Percentiles rank a stretch among this genome's conserved stretches.
Evolutionary conservation across 1,140 invertebrate genomes (phyloP).

Genomic region (Drosophila punjabiensis): DNA sequence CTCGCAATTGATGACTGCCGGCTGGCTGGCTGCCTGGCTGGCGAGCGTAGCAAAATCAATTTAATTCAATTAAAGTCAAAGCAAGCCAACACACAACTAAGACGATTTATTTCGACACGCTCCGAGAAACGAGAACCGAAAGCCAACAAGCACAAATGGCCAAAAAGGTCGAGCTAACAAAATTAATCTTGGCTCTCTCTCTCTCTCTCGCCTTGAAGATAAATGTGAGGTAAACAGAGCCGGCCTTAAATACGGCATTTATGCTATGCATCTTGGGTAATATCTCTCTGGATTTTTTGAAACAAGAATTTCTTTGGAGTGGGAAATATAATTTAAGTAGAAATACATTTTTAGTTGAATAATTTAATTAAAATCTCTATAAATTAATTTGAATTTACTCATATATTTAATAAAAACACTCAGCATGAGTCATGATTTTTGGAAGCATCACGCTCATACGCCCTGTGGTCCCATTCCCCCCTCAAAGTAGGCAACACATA

Average conservation of each 20-base stretch:
- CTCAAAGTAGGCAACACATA: slow-evolving; percentile 38
- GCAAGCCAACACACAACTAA: slow-evolving; percentile 54
- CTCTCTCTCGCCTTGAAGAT: slow-evolving; percentile 29
- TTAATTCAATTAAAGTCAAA: slow-evolving; percentile 65
- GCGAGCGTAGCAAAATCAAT: slow-evolving; percentile 62
- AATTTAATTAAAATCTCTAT: background rate
- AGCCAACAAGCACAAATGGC: slow-evolving; percentile 44
- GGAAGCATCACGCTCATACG: slow-evolving; percentile 1
- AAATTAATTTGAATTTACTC: background rate
- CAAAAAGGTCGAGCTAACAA: slow-evolving; percentile 54
- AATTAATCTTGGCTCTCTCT: slow-evolving; percentile 38
- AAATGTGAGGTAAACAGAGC: slow-evolving; percentile 38
- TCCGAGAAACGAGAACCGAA: slow-evolving; percentile 29
- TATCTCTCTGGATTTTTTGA: background rate
- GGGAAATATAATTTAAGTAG: background rate
- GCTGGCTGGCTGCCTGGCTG: slow-evolving; percentile 41
- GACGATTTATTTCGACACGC: slow-evolving; percentile 64
- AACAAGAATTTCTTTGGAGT: background rate
- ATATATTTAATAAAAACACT: background rate
- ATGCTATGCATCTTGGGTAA: slow-evolving; percentile 14
- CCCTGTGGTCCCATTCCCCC: slow-evolving; percentile 9
- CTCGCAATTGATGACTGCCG: slow-evolving; percentile 59
- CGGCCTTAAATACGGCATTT: slow-evolving; percentile 8
- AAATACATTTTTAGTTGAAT: background rate
- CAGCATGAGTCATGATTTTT: background rate